Evolutionary conservation across 2,113 vertebrate species (phyloP).

Genomic region (Coptodon bakossiorum): DNA sequence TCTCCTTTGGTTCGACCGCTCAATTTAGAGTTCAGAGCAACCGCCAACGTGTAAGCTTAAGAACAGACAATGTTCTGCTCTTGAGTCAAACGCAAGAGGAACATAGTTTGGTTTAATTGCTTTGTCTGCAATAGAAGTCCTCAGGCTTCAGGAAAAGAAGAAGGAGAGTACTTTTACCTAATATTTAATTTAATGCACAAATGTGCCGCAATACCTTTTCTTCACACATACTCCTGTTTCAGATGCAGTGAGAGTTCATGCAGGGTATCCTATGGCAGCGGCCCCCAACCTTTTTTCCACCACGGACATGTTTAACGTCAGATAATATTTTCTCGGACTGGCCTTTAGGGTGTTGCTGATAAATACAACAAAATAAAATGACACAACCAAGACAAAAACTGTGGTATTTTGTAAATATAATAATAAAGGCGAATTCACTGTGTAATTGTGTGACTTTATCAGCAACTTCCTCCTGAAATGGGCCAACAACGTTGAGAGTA

Average conservation of each 20-base stretch:
- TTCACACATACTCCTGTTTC: background rate
- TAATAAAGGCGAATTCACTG: background rate
- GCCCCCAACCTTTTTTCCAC: background rate
- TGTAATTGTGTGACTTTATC: background rate
- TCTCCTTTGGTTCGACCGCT: background rate
- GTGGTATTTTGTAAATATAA: background rate
- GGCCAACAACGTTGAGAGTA: accelerated
- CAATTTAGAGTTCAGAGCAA: background rate
- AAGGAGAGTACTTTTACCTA: background rate
- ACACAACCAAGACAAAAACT: background rate
- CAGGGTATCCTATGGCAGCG: accelerated
- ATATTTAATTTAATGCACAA: background rate
- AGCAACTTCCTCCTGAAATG: background rate
- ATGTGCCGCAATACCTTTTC: background rate
- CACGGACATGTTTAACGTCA: background rate
- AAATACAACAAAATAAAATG: background rate
- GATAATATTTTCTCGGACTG: background rate
- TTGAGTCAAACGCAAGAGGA: background rate
- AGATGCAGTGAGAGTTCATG: accelerated
- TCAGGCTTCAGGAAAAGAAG: background rate
- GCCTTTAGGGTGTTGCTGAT: accelerated
- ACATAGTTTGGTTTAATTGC: background rate
- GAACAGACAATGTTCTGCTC: background rate
- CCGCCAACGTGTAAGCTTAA: background rate
- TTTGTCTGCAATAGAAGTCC: background rate